phyloP scores from a whole-genome alignment of 2,797 vertebrate species.

The Bufotes viridis region DNA sequence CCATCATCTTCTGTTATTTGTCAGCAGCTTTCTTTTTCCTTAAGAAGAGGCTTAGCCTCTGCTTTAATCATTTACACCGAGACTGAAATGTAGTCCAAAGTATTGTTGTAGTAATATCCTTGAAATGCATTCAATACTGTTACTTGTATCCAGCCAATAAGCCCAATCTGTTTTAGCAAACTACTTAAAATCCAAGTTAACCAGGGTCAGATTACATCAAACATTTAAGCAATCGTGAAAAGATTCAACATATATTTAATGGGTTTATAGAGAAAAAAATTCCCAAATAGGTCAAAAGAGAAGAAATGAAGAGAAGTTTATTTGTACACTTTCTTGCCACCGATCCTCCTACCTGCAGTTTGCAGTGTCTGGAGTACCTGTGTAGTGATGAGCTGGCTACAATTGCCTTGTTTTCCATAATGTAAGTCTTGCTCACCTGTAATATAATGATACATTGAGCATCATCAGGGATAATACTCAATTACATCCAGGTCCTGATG shows the following conservation, averaged over 20 bases:
- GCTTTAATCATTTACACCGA: constrained; percentile 37
- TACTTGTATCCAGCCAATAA: constrained; percentile 40
- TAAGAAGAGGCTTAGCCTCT: constrained; percentile 32
- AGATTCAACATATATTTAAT: constrained; percentile 34
- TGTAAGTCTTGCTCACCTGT: no score
- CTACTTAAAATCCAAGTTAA: constrained; percentile 37
- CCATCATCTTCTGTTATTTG: constrained; percentile 32
- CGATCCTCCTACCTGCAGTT: no score
- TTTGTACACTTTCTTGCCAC: not conserved
- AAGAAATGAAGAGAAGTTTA: not conserved
- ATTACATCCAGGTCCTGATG: no score
- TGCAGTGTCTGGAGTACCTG: no score
- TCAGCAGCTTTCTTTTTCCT: constrained; percentile 34
- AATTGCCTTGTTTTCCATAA: no score
- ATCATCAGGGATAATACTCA: no score
- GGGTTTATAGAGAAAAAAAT: constrained; percentile 15
- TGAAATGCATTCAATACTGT: not conserved
- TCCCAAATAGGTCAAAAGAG: constrained; percentile 3
- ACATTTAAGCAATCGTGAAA: constrained; percentile 31
- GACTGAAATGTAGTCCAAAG: not conserved
- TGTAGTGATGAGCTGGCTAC: no score
- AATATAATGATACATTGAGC: no score
- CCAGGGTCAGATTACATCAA: constrained; percentile 48
- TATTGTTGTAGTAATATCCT: constrained; percentile 30
- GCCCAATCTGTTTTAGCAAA: constrained; percentile 26